A percentile compares a stretch with the other conserved stretches of the same genome.
phyloP scores from a whole-genome alignment of 2,113 vertebrate species.

The Ramphastos sulfuratus region DNA sequence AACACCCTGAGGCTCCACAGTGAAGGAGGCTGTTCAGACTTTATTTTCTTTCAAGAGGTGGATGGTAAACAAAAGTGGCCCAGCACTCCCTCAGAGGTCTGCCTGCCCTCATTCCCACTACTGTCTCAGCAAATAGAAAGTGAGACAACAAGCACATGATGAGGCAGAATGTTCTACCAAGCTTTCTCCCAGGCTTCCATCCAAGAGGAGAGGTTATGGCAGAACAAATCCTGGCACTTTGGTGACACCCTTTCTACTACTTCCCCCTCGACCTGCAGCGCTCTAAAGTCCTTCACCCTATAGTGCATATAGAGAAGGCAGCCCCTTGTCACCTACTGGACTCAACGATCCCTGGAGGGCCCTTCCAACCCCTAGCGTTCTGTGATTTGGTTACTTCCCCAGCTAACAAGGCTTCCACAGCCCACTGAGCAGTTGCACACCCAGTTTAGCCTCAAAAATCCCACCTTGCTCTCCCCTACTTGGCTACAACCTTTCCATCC shows the following conservation, averaged over 20 bases:
- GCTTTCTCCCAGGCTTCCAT: not conserved
- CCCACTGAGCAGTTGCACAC: not conserved
- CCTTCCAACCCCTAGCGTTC: too few species aligned
- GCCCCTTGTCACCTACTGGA: not conserved
- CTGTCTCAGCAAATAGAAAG: not conserved
- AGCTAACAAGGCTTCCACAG: not conserved
- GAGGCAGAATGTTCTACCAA: not conserved
- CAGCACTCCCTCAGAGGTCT: not conserved
- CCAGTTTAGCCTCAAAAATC: not conserved
- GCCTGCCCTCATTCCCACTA: constrained; percentile 4
- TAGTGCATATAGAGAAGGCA: not conserved
- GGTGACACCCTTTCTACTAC: not conserved
- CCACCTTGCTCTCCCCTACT: not conserved
- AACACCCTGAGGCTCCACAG: not conserved
- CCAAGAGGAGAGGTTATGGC: not conserved
- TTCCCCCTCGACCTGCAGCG: not conserved
- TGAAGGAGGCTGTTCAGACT: not conserved
- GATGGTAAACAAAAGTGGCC: not conserved
- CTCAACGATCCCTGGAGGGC: too few species aligned
- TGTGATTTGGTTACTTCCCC: not conserved
- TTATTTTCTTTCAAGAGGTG: not conserved
- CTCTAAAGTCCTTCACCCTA: not conserved
- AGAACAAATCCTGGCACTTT: not conserved
- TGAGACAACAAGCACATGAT: not conserved
- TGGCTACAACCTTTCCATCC: not conserved